These are phyloP conservation scores for Solea senegalensis DNA, from an alignment of 2,113 vertebrate genomes.

Conservation along the genomic window DNA sequence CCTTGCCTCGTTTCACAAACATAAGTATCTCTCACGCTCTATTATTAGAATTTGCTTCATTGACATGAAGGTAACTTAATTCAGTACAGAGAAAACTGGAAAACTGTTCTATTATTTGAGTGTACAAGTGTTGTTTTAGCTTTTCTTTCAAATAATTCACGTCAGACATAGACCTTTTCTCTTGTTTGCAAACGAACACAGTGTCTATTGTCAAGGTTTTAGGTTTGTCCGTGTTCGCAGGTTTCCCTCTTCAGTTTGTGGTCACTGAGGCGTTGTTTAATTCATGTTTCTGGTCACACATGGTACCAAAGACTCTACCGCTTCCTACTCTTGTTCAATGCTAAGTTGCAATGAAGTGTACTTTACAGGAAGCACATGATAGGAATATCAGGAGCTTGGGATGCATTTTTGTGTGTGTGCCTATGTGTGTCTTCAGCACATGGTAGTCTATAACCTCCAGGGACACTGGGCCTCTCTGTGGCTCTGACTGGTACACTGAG, in stretches of 20 bases:
- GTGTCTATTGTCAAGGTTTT: background rate
- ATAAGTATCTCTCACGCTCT: constrained; percentile 28
- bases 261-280: background rate
- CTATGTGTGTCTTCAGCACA: constrained; percentile 25
- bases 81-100: background rate
- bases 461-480: constrained; percentile 40
- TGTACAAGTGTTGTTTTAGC: background rate
- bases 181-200: constrained; percentile 19
- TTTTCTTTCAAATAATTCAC: background rate
- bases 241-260: background rate
- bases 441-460: constrained; percentile 45
- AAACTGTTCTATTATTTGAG: background rate
- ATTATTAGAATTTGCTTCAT: constrained; percentile 16
- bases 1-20: constrained; percentile 55
- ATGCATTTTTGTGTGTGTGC: background rate
- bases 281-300: constrained; percentile 3
- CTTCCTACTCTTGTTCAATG: background rate
- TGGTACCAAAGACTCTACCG: background rate
- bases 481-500: constrained; percentile 56
- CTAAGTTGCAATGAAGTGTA: background rate
- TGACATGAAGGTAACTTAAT: background rate
- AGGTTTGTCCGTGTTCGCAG: constrained; percentile 4
- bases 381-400: too few species aligned
- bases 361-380: background rate
- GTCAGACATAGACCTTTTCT: background rate